These are phyloP conservation scores for Paratilapia polleni DNA, from an alignment of 2,113 vertebrate species.

Conservation along the genomic window DNA sequence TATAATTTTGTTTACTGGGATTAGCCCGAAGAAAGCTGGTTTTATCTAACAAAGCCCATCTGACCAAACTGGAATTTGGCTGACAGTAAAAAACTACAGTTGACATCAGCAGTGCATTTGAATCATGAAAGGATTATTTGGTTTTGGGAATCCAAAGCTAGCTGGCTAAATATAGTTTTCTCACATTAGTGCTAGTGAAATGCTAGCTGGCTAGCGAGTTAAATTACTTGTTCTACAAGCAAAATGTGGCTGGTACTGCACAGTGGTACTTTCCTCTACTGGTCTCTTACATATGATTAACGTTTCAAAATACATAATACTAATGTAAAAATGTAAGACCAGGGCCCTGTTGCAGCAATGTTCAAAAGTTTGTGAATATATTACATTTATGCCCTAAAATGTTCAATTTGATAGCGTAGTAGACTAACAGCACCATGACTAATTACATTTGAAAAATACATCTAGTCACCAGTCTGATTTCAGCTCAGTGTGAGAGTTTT, in stretches of 20 bases:
- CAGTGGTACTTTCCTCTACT: not conserved
- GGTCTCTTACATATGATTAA: not conserved
- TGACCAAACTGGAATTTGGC: not conserved
- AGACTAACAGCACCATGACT: too few species aligned
- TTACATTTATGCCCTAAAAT: not conserved
- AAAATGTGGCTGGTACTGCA: too few species aligned
- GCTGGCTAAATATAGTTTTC: too few species aligned
- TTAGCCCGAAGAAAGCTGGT: not conserved
- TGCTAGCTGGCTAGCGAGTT: not conserved
- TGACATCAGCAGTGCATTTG: not conserved
- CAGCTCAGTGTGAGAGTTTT: too few species aligned
- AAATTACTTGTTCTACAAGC: not conserved
- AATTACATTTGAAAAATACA: too few species aligned
- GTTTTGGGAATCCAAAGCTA: not conserved
- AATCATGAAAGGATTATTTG: not conserved
- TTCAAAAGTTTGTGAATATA: not conserved
- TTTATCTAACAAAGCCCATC: not conserved
- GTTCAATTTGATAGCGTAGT: too few species aligned
- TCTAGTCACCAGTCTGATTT: too few species aligned
- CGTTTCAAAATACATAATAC: not conserved
- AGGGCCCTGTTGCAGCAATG: not conserved
- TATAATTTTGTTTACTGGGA: not conserved
- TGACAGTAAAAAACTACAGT: not conserved
- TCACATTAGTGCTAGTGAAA: not conserved
- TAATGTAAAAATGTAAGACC: not conserved